Evolutionary conservation across 2,888 invertebrate genomes (phyloP).

Genomic region (Ernsta delagoae): DNA sequence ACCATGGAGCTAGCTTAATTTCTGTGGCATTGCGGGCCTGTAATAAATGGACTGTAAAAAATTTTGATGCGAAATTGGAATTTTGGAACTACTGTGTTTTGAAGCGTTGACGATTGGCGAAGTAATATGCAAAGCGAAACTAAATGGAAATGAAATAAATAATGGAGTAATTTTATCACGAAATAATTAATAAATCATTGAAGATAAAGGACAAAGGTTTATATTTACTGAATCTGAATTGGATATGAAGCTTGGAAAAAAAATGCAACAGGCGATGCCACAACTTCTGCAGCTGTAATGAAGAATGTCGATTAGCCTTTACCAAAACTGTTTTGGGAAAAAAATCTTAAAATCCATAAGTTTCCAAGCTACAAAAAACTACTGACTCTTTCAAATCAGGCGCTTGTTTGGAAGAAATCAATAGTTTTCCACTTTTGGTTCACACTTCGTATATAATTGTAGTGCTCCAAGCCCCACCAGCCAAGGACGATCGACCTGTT

Average conservation of each 20-base stretch:
- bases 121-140: too few relatives aligned
- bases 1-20: conserved; percentile 12
- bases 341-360: too few relatives aligned
- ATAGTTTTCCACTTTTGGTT: background rate
- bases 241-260: too few relatives aligned
- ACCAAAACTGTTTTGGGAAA: background rate
- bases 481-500: conserved; percentile 41
- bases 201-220: too few relatives aligned
- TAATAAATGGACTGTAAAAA: background rate
- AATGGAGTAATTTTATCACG: too few relatives aligned
- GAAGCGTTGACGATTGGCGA: background rate
- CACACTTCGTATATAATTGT: background rate
- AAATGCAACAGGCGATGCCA: too few relatives aligned
- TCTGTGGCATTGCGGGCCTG: background rate
- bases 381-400: background rate
- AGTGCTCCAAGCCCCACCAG: conserved; percentile 10
- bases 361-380: background rate
- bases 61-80: background rate
- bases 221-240: too few relatives aligned
- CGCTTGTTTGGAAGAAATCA: background rate
- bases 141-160: too few relatives aligned
- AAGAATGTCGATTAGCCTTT: too few relatives aligned
- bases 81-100: background rate
- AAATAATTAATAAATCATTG: too few relatives aligned
- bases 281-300: too few relatives aligned